Evolutionary conservation across 2,888 invertebrate genomes (phyloP).

Genomic region (Hirtodrosophila trivittata): DNA sequence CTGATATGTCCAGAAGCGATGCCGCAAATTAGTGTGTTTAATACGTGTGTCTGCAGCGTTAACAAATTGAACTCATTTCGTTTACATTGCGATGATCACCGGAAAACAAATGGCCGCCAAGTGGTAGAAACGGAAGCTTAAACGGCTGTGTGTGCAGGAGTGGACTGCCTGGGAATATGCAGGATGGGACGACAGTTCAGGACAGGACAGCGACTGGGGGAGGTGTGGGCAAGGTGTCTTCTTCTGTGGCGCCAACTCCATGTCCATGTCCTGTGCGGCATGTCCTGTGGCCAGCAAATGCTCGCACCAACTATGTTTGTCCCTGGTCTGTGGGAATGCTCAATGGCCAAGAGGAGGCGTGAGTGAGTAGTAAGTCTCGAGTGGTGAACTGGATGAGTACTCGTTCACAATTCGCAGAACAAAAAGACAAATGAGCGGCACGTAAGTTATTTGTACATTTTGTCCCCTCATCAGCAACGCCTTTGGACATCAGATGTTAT

Average conservation of each 20-base stretch:
- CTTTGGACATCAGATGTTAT: constrained; percentile 80
- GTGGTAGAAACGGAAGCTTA: constrained; percentile 39
- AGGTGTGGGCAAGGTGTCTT: constrained; percentile 17
- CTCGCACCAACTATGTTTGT: no score
- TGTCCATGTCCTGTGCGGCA: constrained; percentile 9
- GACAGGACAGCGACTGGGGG: neutral
- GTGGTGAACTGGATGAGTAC: constrained; percentile 15
- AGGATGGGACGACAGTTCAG: neutral
- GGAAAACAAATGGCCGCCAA: constrained; percentile 73
- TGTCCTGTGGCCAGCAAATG: neutral
- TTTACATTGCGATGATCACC: constrained; percentile 77
- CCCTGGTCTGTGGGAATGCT: no score
- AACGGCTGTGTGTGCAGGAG: constrained; percentile 49
- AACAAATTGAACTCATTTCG: constrained; percentile 78
- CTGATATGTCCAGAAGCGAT: constrained; percentile 79
- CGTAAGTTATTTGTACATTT: constrained; percentile 79
- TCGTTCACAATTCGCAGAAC: constrained; percentile 22
- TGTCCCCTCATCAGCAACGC: constrained; percentile 41
- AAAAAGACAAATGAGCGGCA: constrained; percentile 79
- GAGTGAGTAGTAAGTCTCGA: no score
- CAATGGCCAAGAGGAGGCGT: no score
- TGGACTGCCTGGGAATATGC: no score
- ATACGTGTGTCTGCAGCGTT: constrained; percentile 66
- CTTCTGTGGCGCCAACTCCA: constrained; percentile 23
- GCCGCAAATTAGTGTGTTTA: constrained; percentile 79